A percentile compares a stretch with the other conserved stretches of the same genome.
phyloP scores from a whole-genome alignment of 2,113 vertebrate species.

The Hippoglossus stenolepis region DNA sequence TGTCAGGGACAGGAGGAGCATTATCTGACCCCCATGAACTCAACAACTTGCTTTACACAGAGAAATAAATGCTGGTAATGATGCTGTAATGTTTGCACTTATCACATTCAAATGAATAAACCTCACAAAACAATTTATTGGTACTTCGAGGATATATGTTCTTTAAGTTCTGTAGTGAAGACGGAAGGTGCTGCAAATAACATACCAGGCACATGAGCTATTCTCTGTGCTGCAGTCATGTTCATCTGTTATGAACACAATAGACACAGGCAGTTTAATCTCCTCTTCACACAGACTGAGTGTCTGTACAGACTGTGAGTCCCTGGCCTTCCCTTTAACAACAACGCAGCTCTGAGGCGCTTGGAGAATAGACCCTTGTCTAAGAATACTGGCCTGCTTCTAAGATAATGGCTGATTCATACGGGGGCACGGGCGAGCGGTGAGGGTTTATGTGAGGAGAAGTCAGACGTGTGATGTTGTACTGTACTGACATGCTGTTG shows the following conservation, averaged over 20 bases:
- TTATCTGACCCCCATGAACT: constrained; percentile 63
- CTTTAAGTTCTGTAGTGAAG: background rate
- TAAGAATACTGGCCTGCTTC: constrained; percentile 22
- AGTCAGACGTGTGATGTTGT: constrained; percentile 28
- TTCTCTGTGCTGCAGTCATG: constrained; percentile 13
- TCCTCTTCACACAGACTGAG: constrained; percentile 31
- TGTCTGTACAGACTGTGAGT: constrained; percentile 30
- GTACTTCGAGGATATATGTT: background rate
- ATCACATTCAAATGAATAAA: background rate
- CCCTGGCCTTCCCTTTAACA: constrained; percentile 42
- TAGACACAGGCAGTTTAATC: constrained; percentile 54
- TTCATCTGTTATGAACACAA: constrained; percentile 52
- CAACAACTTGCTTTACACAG: constrained; percentile 25
- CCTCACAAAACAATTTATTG: background rate
- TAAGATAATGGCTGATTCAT: constrained; percentile 70
- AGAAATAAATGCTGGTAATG: background rate
- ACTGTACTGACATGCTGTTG: constrained; percentile 7
- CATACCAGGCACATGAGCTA: constrained; percentile 27
- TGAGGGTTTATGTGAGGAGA: constrained; percentile 55
- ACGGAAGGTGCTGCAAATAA: constrained; percentile 4
- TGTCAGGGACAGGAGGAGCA: constrained; percentile 76
- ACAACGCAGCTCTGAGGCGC: constrained; percentile 38
- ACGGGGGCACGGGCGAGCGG: constrained; percentile 39
- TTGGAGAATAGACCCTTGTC: constrained; percentile 66
- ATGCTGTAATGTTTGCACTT: constrained; percentile 9